phyloP scores from a whole-genome alignment of 2,113 vertebrate species.

The Genyomyrus donnyi region DNA sequence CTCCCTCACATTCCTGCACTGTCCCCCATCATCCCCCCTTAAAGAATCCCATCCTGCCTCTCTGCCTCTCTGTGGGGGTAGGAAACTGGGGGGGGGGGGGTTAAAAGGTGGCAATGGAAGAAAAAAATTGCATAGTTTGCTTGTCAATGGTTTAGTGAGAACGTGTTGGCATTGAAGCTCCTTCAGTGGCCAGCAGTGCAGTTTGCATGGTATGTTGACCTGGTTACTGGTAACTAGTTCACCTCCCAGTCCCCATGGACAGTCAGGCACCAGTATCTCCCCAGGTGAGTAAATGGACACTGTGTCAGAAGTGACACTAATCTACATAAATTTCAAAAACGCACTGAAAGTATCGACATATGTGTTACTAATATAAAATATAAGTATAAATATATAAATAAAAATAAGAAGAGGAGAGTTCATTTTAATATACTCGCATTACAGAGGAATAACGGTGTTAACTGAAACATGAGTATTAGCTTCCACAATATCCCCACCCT shows the following conservation, averaged over 20 bases:
- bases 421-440: not conserved
- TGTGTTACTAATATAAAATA: not conserved
- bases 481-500: not conserved
- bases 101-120: conserved; percentile 66
- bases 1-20: conserved; percentile 47
- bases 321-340: not conserved
- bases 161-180: not conserved
- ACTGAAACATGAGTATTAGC: not conserved
- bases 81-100: conserved; percentile 37
- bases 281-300: not conserved
- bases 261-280: not conserved
- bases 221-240: not conserved
- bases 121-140: conserved; percentile 58
- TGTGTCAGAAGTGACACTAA: not conserved
- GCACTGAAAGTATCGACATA: not conserved
- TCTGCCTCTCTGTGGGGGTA: conserved; percentile 40
- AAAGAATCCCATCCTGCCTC: conserved; percentile 41
- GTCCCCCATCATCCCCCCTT: conserved; percentile 52
- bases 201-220: not conserved
- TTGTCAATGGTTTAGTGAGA: not conserved
- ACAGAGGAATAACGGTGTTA: not conserved
- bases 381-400: too few species aligned
- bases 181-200: not conserved
- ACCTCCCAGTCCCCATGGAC: not conserved
- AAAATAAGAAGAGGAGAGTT: not conserved